Conservation (phyloP, 2,797 vertebrate genomes). For the Pitangus sulphuratus region DNA sequence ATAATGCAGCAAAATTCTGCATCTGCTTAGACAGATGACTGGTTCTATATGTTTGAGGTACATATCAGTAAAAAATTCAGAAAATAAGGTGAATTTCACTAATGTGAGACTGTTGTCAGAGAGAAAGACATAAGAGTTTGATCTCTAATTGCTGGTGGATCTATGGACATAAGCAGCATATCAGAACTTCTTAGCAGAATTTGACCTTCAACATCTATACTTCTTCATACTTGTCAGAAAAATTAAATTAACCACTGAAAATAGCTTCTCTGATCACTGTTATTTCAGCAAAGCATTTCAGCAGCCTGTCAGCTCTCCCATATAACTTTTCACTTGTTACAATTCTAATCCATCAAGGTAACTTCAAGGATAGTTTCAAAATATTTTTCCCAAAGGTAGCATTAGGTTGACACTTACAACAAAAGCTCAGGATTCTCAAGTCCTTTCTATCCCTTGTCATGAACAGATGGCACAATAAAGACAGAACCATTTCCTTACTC, state of each 20-base stretch:
- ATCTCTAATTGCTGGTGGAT: not conserved
- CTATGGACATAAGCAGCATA: not conserved
- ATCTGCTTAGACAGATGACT: not conserved
- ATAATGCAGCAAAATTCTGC: not conserved
- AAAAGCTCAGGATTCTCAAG: not conserved
- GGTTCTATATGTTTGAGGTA: not conserved
- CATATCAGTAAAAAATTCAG: not conserved
- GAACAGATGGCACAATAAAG: slow-evolving; percentile 43
- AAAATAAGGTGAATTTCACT: not conserved
- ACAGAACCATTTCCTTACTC: not conserved
- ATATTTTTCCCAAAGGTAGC: slow-evolving; percentile 18
- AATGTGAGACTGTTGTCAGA: not conserved
- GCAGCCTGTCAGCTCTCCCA: slow-evolving; percentile 1
- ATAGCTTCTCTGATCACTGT: slow-evolving; percentile 22
- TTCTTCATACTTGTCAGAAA: slow-evolving; percentile 29
- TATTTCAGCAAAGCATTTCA: slow-evolving; percentile 51
- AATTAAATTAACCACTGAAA: slow-evolving; percentile 51
- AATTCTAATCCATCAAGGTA: slow-evolving; percentile 35
- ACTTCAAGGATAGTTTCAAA: slow-evolving; percentile 38
- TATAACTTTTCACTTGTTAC: not conserved
- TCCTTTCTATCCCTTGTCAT: not conserved
- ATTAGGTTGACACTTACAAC: not conserved
- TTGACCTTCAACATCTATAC: not conserved
- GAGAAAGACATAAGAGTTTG: not conserved
- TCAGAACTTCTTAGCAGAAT: not conserved